Conservation (phyloP, 1,140 invertebrate genomes). For the Kradibia gibbosae region DNA sequence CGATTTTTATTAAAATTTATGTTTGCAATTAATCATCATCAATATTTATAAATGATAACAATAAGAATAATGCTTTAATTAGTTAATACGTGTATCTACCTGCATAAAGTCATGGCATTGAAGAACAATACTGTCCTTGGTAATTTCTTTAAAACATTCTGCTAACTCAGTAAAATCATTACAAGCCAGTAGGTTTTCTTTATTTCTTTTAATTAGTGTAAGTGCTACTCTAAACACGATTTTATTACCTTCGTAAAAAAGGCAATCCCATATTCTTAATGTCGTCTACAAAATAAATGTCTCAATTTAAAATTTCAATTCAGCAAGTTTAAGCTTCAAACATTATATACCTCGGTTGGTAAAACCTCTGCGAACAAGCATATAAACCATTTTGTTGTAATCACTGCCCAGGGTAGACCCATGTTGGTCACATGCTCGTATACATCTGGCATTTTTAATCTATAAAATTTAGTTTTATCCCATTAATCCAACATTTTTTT, state of each 20-base stretch:
- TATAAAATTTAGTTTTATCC: conserved; percentile 57
- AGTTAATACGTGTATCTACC: conserved; percentile 71
- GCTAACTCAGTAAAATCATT: conserved; percentile 83
- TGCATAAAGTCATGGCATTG: conserved; percentile 90
- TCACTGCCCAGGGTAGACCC: conserved; percentile 88
- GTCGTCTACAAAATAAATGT: conserved; percentile 79
- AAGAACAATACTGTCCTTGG: conserved; percentile 80
- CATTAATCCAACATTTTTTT: not conserved
- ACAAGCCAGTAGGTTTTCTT: conserved; percentile 79
- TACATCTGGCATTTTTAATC: conserved; percentile 84
- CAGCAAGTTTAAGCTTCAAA: conserved; percentile 13
- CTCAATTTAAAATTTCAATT: conserved; percentile 39
- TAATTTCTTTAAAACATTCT: conserved; percentile 84
- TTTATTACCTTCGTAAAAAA: conserved; percentile 95
- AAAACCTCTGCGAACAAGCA: conserved; percentile 93
- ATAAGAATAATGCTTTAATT: not conserved
- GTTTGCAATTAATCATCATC: not conserved
- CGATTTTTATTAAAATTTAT: too few relatives aligned
- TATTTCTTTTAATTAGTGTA: conserved; percentile 84
- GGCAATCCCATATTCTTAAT: conserved; percentile 93
- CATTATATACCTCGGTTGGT: conserved; percentile 81
- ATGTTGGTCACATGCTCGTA: conserved; percentile 84
- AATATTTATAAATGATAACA: not conserved
- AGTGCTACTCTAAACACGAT: conserved; percentile 89
- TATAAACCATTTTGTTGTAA: conserved; percentile 95